Base-by-base conservation (phyloP, 1,140 invertebrate genomes). In the Tetramorium alpestre region DNA sequence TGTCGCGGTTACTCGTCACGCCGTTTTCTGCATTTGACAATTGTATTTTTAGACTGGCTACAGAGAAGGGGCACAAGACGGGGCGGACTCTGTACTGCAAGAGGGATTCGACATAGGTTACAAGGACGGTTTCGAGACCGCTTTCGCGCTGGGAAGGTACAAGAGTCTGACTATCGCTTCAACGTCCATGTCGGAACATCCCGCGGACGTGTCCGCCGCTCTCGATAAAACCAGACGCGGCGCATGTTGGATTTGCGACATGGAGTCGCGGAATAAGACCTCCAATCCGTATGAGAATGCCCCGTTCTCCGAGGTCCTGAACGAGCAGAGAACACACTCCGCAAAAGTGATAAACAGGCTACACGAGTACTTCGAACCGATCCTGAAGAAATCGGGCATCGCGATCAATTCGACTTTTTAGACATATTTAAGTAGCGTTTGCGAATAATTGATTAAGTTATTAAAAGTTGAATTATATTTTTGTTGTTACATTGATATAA, bases 31-130 rank as follows among this genome's bases (percentile, higher is more conserved):
- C 22, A 38, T 84, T 60, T 81, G 62, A 75, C 51, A 11, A 51
- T 49, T 16, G 10, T 47, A n/a, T 89, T 76, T 82, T 56, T 18
- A 89, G 88, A 72, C 70, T 89, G 96, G 96, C 60, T 96, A 95
- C 81, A 94, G 94, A 73, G 96, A 97, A 92, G 96, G 96, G 11
- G 88, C 96, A 41, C 91, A 94, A 10, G 95, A 95, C 92, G 96
- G 96, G 51, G 88, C 94, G 47, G 92, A 96, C 54, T 88, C 93
- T 41, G 95, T 95, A 18, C 96, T 96, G 65, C 96, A 97, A 92
- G 82, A 94, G 3, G 95, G 95, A 85, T 97, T 97, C 91, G 96
- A 97, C 87, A 91, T 88, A 47, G 96, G 96, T 7, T 97, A 96
- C 88, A 90, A 90, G 25, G 94, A 96, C 85, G 96, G 96, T n/a